Evolutionary conservation across 2,888 invertebrate species (phyloP), one percentile per base, ranked within the genome.

Genomic region (Lysandra coridon): DNA sequence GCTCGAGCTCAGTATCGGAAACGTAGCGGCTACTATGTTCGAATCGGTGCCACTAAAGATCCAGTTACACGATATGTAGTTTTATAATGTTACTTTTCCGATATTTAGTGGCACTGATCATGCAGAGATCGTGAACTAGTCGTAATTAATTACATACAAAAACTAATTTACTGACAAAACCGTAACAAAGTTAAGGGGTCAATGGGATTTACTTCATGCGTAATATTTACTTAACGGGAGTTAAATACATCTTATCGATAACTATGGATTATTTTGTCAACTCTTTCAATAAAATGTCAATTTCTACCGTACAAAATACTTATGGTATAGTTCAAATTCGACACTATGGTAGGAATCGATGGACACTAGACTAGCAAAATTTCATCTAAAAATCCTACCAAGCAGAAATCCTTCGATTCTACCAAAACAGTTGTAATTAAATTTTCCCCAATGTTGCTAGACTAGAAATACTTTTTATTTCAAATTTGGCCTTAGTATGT

Each of bases 1-100:
- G 96, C 88, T 4, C 10, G 4, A 53, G 17, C 74, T 85, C 81
- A 85, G 82, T 83, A 80, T 73, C 1, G 23, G 73, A 57, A 76
- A 30, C 73, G 37, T 60, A 60, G 57, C 33, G 33, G 62, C 53
- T 49, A 44, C 30, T 49, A 33, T 14, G 33, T n/a, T 44, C 49
- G n/a, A 78, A 17, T 14, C 49, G 23, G 64, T 44, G 30, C 49
- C 78, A 69, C 64, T 49, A 69, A 69, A 60, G 1, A 53, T 23
- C 49, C 30, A 57, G 33, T 12, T 62, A 10, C 12, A n/a, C 69
- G 17, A 40, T 14, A 53, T 57, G 4, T 14, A 17, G n/a, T 30
- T 40, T 10, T 62, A 23, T 73, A n/a, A 17, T 37, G 37, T 57
- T 40, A 12, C 49, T 10, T 49, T 57, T 57, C 14, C n/a, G 4